Base-by-base conservation (phyloP, 37 sponge, comb jelly and placozoan genomes). In the Petrosia ficiformis region DNA sequence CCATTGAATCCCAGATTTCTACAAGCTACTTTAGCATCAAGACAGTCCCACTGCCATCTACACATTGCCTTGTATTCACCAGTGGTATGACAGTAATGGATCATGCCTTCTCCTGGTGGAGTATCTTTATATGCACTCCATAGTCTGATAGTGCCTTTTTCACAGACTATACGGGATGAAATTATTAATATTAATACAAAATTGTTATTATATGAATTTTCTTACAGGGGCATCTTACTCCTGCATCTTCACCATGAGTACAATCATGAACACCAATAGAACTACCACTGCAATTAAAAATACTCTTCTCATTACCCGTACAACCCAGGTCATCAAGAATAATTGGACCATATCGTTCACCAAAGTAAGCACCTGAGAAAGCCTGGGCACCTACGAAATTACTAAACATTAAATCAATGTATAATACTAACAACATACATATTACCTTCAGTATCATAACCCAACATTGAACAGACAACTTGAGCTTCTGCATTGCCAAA, bases 1-100 rank as follows among this genome's bases (percentile, higher is more conserved):
- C 63, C 63, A 26, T 11, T 61, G 63, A 61, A 61, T 5, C 63
- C 63, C 14, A 61, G 22, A 26, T 61, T 11, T n/a, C 63, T 24
- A n/a, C 63, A 61, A 22, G 63, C 63, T 26, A 61, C 63, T 22
- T n/a, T 61, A n/a, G 63, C 63, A 61, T 61, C 63, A 61, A 26
- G 22, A 29, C 63, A 61, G 63, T 61, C 63, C 63, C 63, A 61
- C 5, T 29, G 11, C 28, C 28, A 26, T 22, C 63, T n/a, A 22
- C 63, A 61, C 54, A 48, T 48, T 48, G 54, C 8, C 14, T 48
- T 48, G 14, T 14, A 48, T 48, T 48, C 54, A 19, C 54, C 54
- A 19, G 54, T 19, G 54, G 8, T 48, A 48, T 48, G 54, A 48
- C 54, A 48, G 54, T 48, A 48, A 14, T 48, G 54, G 8, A 48